Conservation (phyloP, 2,797 vertebrate genomes). For the Betta splendens region DNA sequence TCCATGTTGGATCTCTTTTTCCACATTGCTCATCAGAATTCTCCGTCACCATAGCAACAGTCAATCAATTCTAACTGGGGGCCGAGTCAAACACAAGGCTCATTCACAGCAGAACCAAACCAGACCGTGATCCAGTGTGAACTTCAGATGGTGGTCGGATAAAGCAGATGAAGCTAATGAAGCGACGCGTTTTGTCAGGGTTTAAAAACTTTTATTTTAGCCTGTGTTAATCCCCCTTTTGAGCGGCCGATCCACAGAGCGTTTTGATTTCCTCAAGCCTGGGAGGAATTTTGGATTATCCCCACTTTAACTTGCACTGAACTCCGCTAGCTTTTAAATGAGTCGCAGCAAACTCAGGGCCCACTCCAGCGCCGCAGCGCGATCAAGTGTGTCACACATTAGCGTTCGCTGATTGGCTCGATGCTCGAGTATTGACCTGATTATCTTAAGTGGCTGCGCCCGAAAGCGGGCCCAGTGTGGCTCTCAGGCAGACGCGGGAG, state of each 20-base stretch:
- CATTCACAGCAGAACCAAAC: too few relatives aligned
- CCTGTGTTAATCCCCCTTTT: not conserved
- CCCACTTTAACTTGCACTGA: not conserved
- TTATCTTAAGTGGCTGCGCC: conserved; percentile 26
- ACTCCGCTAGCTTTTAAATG: conserved; percentile 1
- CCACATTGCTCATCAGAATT: too few relatives aligned
- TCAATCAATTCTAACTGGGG: too few relatives aligned
- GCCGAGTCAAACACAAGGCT: too few relatives aligned
- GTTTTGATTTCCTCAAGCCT: not conserved
- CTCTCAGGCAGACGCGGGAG: not conserved
- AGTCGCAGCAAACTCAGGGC: not conserved
- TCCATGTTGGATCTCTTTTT: too few relatives aligned
- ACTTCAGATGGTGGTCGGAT: not conserved
- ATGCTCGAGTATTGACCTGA: conserved; percentile 21
- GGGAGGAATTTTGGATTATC: not conserved
- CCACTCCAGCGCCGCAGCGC: conserved; percentile 5
- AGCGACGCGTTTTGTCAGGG: not conserved
- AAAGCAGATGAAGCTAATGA: not conserved
- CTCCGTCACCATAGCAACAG: too few relatives aligned
- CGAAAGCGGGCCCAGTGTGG: conserved; percentile 1
- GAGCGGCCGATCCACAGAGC: conserved; percentile 3
- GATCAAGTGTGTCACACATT: conserved; percentile 9
- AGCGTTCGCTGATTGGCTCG: conserved; percentile 18
- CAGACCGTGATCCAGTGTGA: too few relatives aligned
- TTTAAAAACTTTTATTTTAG: not conserved